Base-by-base conservation (phyloP, 2,113 vertebrate species). In the Bubo blakistoni region DNA sequence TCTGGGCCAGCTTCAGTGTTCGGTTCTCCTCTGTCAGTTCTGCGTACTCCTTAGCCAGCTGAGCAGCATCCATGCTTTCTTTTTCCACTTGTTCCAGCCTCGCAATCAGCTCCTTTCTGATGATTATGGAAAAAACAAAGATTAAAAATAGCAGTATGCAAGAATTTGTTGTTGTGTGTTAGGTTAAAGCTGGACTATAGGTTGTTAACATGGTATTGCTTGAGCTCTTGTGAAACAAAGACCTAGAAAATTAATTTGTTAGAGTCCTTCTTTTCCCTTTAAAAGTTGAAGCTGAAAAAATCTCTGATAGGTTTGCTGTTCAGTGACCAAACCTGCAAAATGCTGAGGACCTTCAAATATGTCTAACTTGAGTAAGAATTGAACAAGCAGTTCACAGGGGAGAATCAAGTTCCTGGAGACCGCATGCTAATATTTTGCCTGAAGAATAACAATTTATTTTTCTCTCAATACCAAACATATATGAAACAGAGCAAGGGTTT, bases 1-100 rank as follows among this genome's bases (percentile, higher is more conserved):
- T 98, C 97, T 99, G 99, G 92, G 99, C 98, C 81, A 98, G 96
- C 98, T 98, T 98, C 97, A 99, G 96, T 6, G 98, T 98, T 94
- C 97, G 98, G 91, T 99, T 99, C 98, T 99, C 99, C 93, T 99
- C 99, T 3, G 98, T 98, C 67, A 99, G 98, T 34, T 98, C 98
- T 58, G 98, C 98, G 7, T 99, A 99, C 95, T 99, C 99, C 90
- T 99, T 99, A 58, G 99, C 98, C 65, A 99, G 98, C 84, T 98
- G 98, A 71, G 98, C 98, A 4, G 99, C 99, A 81, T 99, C 99
- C 96, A 98, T 89, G 76, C 98, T 98, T 91, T 99, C 98, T 94
- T 98, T 98, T 90, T 99, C 99, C 57, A 99, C 99, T 97, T 99
- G 99, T 95, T 99, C 99, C 98, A 99, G 95, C 90, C 99, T 99